Evolutionary conservation across 2,888 invertebrate genomes (phyloP), one percentile per base, ranked within the genome.

Genomic region (Flexamia atlantica): DNA sequence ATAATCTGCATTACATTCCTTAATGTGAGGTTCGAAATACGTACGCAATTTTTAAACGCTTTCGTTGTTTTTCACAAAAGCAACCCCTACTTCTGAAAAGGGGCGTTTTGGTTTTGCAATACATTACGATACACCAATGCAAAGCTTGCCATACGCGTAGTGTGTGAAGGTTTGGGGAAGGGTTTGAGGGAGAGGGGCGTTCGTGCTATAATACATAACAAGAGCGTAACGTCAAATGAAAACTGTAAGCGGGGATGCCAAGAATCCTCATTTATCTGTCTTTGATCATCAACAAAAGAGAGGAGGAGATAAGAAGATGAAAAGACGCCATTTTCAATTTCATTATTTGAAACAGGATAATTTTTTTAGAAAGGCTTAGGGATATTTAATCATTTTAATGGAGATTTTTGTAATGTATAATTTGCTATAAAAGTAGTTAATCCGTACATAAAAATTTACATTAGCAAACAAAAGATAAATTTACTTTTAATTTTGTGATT

Each of bases 221-320:
- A 28, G 64, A 64, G 64, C 30, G 30, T 30, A 64, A 17, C 12
- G 64, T 28, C 64, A 30, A 30, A 64, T 64, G 64, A 64, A 72
- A 72, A 72, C 72, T 72, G 72, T 42, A 72, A 72, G 40, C 42
- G 42, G 20, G 20, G 72, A 72, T n/a, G 72, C 72, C 72, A 40
- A 40, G 64, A 40, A 36, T 72, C 1, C 72, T 72, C 72, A 20
- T 72, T 72, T 72, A 72, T 40, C 40, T 40, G 20, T 4, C 72
- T 72, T 72, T 72, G 72, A 72, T 72, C 72, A 72, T 72, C 10
- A 30, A 30, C 64, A 64, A 64, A 64, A 30, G 12, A 25, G 60
- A 17, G 20, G 64, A 64, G 28, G 28, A 28, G 30, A 30, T 28
- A 64, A 64, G 30, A 20, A 64, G 25, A 30, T 28, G 25, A 30